Conservation (phyloP, 2,113 vertebrate species). For the Eulemur rufifrons region DNA sequence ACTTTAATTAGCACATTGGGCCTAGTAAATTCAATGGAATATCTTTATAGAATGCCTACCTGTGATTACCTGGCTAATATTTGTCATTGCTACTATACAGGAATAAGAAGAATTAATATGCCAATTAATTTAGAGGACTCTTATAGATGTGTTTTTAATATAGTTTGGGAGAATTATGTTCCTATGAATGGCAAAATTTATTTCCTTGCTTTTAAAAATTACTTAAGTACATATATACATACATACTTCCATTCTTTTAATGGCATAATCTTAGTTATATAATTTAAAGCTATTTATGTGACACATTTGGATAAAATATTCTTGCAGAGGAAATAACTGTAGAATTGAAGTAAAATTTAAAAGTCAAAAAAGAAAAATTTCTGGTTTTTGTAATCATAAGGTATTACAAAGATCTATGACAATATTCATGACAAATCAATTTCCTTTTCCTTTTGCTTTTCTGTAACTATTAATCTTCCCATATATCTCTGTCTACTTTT, state of each 20-base stretch:
- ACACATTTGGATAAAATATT: background rate
- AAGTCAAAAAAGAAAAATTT: background rate
- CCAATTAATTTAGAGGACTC: background rate
- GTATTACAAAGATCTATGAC: background rate
- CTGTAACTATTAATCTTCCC: background rate
- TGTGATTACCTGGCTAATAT: constrained; percentile 59
- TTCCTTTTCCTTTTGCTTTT: background rate
- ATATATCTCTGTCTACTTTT: background rate
- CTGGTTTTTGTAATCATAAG: background rate
- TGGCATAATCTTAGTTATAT: background rate
- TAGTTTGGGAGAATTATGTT: background rate
- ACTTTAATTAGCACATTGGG: background rate
- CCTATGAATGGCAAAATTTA: background rate
- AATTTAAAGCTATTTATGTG: background rate
- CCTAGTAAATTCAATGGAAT: constrained; percentile 43
- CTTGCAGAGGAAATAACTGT: background rate
- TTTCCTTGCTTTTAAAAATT: constrained; percentile 32
- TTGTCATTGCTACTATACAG: constrained; percentile 15
- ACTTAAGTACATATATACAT: background rate
- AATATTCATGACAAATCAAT: background rate
- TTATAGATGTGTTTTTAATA: background rate
- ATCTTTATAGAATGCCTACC: background rate
- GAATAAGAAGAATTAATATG: constrained; percentile 30
- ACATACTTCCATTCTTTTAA: background rate
- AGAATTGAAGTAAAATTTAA: background rate